These are phyloP conservation scores for Sturmia bella DNA, from an alignment of 2,888 invertebrate genomes.

Conservation along the genomic window DNA sequence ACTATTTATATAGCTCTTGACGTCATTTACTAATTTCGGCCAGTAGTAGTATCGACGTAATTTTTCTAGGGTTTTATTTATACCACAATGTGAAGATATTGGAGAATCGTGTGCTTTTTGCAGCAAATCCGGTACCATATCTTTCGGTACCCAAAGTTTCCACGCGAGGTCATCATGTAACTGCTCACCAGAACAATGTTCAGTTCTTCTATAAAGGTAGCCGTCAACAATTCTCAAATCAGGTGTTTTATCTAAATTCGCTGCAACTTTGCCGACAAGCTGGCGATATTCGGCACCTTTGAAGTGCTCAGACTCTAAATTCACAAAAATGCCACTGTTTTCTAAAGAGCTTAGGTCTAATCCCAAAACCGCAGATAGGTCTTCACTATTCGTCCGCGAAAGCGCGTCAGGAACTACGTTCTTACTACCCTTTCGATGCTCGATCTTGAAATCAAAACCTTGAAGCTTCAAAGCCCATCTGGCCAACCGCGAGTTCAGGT, in stretches of 20 bases:
- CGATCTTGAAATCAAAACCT: too few relatives aligned
- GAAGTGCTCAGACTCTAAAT: slow-evolving; percentile 51
- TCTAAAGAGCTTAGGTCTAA: not conserved
- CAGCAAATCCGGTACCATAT: not conserved
- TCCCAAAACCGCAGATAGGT: slow-evolving; percentile 3
- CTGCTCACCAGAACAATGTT: slow-evolving; percentile 25
- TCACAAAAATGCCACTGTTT: slow-evolving; percentile 24
- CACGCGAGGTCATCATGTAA: slow-evolving; percentile 19
- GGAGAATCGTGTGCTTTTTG: slow-evolving; percentile 20
- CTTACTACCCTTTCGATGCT: not conserved
- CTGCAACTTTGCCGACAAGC: slow-evolving; percentile 7
- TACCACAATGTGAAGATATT: slow-evolving; percentile 35
- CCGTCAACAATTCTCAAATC: slow-evolving; percentile 43
- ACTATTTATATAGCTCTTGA: not conserved
- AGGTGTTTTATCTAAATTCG: slow-evolving; percentile 23
- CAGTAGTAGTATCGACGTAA: slow-evolving; percentile 26
- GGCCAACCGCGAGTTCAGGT: slow-evolving; percentile 70
- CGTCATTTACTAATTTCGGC: slow-evolving; percentile 4
- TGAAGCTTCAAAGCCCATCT: slow-evolving; percentile 51
- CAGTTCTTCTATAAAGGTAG: slow-evolving; percentile 34
- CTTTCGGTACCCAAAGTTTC: slow-evolving; percentile 55
- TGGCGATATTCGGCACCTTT: slow-evolving; percentile 11
- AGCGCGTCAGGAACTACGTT: slow-evolving; percentile 19
- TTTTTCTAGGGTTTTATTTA: slow-evolving; percentile 48
- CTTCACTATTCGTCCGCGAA: not conserved